phyloP scores from a whole-genome alignment of 2,797 vertebrate species.

The Acanthornis magna region DNA sequence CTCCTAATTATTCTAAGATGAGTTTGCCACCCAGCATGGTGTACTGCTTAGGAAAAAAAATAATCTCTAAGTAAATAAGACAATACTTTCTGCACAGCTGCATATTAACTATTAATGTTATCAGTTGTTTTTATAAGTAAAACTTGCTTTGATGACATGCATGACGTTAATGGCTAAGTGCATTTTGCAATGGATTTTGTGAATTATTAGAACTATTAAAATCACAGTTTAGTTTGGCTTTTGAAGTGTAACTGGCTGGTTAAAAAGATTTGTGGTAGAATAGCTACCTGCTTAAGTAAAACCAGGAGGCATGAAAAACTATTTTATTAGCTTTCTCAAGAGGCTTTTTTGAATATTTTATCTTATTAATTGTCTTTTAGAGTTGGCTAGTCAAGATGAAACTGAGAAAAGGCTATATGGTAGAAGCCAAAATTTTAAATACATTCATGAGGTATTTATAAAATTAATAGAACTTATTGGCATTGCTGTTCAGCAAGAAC shows the following conservation, averaged over 20 bases:
- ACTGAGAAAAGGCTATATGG: not conserved
- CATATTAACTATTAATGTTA: not conserved
- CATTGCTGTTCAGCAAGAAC: not conserved
- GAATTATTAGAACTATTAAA: not conserved
- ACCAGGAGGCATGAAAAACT: not conserved
- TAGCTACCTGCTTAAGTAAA: not conserved
- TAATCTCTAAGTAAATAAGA: fast-evolving
- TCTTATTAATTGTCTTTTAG: not conserved
- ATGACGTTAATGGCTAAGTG: not conserved
- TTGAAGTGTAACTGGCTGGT: not conserved
- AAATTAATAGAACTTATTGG: not conserved
- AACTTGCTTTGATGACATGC: not conserved
- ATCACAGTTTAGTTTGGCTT: not conserved
- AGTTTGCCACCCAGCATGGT: not conserved
- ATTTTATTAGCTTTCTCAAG: not conserved
- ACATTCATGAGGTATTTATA: not conserved
- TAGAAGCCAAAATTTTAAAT: not conserved
- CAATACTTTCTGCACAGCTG: not conserved
- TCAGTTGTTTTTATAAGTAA: not conserved
- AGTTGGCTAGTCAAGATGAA: not conserved
- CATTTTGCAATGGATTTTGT: not conserved
- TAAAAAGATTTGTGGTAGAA: not conserved
- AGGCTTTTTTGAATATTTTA: not conserved
- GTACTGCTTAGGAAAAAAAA: not conserved
- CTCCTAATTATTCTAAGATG: not conserved